Evolutionary conservation across 1,140 invertebrate species (phyloP).

Genomic region (Hylyphantes graminicola): DNA sequence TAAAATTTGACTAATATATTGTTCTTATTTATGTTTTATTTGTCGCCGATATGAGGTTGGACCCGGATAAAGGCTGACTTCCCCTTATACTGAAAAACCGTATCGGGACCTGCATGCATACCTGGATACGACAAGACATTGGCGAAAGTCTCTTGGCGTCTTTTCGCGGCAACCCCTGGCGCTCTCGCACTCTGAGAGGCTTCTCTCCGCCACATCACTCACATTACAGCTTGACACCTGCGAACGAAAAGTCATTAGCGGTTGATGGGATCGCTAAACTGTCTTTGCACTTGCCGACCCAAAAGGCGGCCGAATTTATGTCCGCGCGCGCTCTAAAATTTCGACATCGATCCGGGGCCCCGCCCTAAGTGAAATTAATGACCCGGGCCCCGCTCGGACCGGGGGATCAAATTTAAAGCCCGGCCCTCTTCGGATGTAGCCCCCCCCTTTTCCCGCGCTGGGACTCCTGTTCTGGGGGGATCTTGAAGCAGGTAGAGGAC

Average conservation of each 20-base stretch:
- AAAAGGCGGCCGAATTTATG: conserved; percentile 57
- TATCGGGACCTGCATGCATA: too few species aligned
- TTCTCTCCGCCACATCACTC: conserved; percentile 60
- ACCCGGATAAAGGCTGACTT: too few species aligned
- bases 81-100: too few species aligned
- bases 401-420: conserved; percentile 59
- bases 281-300: conserved; percentile 54
- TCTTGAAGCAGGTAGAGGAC: too few species aligned
- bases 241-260: conserved; percentile 60
- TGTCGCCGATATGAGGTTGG: too few species aligned
- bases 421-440: too few species aligned
- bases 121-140: background rate
- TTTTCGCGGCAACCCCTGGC: conserved; percentile 42
- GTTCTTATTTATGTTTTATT: too few species aligned
- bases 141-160: background rate
- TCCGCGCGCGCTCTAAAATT: conserved; percentile 57
- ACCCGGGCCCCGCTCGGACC: conserved; percentile 49
- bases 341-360: conserved; percentile 40
- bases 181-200: background rate
- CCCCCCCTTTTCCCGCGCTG: background rate
- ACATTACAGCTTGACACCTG: conserved; percentile 56
- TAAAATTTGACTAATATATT: too few species aligned
- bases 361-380: conserved; percentile 59
- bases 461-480: conserved; percentile 3
- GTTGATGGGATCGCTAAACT: conserved; percentile 60